A percentile compares a stretch with the other conserved stretches of the same genome.
phyloP scores from a whole-genome alignment of 2,797 vertebrate genomes.

The Chloroceryle inda region DNA sequence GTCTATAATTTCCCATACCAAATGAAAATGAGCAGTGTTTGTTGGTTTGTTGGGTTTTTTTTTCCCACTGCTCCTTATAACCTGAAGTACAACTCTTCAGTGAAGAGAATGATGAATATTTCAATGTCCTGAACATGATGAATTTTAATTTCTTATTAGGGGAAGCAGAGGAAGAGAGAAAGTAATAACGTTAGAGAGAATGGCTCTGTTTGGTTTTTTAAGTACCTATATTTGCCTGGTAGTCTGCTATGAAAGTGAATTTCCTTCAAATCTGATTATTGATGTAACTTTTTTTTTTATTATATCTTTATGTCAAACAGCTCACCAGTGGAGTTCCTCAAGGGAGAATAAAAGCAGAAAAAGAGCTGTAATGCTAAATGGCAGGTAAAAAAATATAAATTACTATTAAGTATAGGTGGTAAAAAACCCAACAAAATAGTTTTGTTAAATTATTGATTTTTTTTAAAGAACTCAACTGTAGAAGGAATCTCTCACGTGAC shows the following conservation, averaged over 20 bases:
- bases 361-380: background rate
- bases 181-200: constrained; percentile 35
- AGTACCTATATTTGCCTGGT: constrained; percentile 22
- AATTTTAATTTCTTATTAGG: constrained; percentile 68
- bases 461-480: background rate
- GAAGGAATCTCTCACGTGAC: background rate
- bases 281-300: background rate
- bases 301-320: background rate
- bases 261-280: constrained; percentile 56
- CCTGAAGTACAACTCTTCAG: constrained; percentile 13
- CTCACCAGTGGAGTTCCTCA: background rate
- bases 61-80: background rate
- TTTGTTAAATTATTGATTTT: background rate
- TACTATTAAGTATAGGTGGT: background rate
- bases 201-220: constrained; percentile 32
- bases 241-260: constrained; percentile 46
- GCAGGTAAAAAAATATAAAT: background rate
- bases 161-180: constrained; percentile 44
- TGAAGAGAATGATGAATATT: constrained; percentile 51
- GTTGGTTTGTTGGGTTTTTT: background rate
- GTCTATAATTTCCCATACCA: background rate
- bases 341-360: background rate
- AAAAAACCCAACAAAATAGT: background rate
- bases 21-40: background rate
- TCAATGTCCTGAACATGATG: constrained; percentile 21